Evolutionary conservation across 2,888 invertebrate species (phyloP), one percentile per base, ranked within the genome.

Genomic region (Conomelus anceps): DNA sequence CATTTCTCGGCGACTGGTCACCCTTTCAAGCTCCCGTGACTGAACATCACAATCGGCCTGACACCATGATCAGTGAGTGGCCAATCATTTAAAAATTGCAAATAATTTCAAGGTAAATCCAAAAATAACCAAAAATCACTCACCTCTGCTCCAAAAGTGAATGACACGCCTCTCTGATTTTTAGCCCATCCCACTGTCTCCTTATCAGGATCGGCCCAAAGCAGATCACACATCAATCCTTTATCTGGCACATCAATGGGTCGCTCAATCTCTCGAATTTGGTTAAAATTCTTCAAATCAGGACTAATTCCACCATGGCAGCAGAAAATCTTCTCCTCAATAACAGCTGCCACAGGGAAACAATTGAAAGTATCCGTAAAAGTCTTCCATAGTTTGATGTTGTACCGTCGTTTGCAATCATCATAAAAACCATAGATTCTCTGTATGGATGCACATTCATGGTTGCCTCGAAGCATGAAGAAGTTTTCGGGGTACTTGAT

Each of bases 401-500:
- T 93, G 90, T 93, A 91, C 88, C 90, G 89, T 22, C 89, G 63
- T 94, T 97, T 96, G 96, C 99, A 99, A 94, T 99, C 99, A 93
- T 99, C 99, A 94, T 99, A 99, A 94, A 99, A 99, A 17, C 92
- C 92, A 90, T 92, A 92, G 90, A 92, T 91, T 89, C 92, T 91
- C 90, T 92, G 99, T 95, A 99, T 99, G 94, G 98, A 98, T 92
- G 99, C 99, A 93, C 99, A 97, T 93, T 98, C 98, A 93, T 97
- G 99, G 95, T 98, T 99, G 93, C 97, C 98, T 93, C 97, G 95
- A 90, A 99, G 95, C 92, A 99, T 95, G 95, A 99, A 99, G 95
- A 99, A 99, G 94, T 99, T 99, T 94, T 99, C 99, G 88, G 99
- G 99, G 94, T 99, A 99, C 95, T 99, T 99, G 93, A 99, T 99